These are phyloP conservation scores for Argyrosomus regius DNA, from an alignment of 2,797 vertebrate genomes.

Conservation along the genomic window DNA sequence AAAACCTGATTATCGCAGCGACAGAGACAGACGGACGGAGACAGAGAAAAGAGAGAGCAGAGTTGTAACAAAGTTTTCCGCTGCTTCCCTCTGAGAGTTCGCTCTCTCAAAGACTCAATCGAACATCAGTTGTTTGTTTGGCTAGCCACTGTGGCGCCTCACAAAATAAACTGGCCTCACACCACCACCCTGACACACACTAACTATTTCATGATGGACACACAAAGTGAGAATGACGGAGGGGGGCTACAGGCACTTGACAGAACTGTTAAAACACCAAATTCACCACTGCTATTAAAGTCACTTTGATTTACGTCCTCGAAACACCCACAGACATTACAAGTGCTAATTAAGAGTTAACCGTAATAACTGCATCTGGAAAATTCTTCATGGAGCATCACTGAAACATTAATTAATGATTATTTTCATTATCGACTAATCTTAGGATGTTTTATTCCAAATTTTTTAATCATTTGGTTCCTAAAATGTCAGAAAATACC, in stretches of 20 bases:
- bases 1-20: conserved; percentile 79
- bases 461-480: too few species aligned
- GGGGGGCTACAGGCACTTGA: conserved; percentile 60
- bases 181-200: conserved; percentile 73
- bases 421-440: neutral
- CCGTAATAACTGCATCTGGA: neutral
- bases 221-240: conserved; percentile 71
- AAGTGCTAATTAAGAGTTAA: neutral
- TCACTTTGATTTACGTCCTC: conserved; percentile 36
- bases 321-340: neutral
- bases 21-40: conserved; percentile 71
- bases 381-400: neutral
- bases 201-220: conserved; percentile 65
- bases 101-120: conserved; percentile 76
- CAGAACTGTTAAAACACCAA: conserved; percentile 57
- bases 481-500: too few species aligned
- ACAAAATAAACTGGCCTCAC: conserved; percentile 75
- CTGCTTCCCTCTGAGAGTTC: conserved; percentile 75
- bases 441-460: too few species aligned
- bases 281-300: conserved; percentile 45
- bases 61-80: conserved; percentile 81
- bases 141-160: conserved; percentile 82
- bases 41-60: conserved; percentile 55
- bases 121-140: conserved; percentile 82
- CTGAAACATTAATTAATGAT: neutral